These are phyloP conservation scores for Mormyrus hasselquistii DNA, from an alignment of 2,797 vertebrate species.

Conservation along the genomic window DNA sequence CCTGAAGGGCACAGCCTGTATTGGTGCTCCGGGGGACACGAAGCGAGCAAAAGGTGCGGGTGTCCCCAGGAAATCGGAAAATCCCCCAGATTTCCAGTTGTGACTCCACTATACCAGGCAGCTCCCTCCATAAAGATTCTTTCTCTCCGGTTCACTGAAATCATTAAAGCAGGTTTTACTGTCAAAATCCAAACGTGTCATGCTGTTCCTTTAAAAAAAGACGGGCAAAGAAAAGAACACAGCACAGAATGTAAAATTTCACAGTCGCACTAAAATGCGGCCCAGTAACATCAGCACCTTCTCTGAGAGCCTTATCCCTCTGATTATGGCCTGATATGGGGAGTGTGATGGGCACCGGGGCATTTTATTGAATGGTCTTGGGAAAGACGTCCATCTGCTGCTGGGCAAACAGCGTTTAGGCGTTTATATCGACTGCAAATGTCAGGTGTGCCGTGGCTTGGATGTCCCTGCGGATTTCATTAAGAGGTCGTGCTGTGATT, in stretches of 20 bases:
- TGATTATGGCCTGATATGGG: not conserved
- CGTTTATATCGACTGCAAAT: not conserved
- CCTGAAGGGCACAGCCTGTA: not conserved
- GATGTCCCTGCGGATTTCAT: not conserved
- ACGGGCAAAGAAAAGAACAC: not conserved
- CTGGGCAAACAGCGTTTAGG: not conserved
- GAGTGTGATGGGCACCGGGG: not conserved
- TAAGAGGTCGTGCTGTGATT: not conserved
- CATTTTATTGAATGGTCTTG: not conserved
- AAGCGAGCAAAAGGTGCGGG: not conserved
- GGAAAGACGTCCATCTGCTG: not conserved
- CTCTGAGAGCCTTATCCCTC: not conserved
- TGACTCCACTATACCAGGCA: not conserved
- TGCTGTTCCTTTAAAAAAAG: not conserved
- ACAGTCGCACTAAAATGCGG: not conserved
- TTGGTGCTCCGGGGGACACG: not conserved
- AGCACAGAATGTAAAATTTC: not conserved
- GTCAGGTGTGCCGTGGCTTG: not conserved
- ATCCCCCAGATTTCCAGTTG: not conserved
- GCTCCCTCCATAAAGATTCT: not conserved
- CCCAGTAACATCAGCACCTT: not conserved
- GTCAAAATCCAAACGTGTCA: not conserved
- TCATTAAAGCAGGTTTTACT: constrained; percentile 6
- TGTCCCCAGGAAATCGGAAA: not conserved
- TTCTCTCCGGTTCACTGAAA: not conserved